Percentiles rank a stretch among this genome's conserved stretches.
Evolutionary conservation across 2,888 invertebrate species (phyloP).

Genomic region (Lamproptera curius): DNA sequence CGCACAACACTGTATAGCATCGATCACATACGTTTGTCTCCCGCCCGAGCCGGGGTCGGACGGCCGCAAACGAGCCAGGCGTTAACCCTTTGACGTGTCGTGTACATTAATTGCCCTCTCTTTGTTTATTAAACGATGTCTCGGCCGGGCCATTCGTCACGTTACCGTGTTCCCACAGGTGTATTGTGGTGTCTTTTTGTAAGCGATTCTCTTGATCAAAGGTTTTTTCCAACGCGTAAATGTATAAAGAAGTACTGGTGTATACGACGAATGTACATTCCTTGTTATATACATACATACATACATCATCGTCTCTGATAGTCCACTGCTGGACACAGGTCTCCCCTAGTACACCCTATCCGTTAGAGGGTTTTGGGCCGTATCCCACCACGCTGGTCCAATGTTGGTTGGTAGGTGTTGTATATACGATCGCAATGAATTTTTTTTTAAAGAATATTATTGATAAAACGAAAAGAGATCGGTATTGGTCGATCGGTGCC

Average conservation of each 20-base stretch:
- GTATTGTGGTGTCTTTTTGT: conserved; percentile 36
- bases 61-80: conserved; percentile 31
- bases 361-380: too few species aligned
- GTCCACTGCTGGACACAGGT: too few species aligned
- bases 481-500: too few species aligned
- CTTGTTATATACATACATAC: too few species aligned
- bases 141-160: conserved; percentile 52
- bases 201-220: not conserved
- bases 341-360: too few species aligned
- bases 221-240: not conserved
- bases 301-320: too few species aligned
- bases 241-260: not conserved
- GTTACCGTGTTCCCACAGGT: conserved; percentile 48
- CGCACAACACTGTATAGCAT: too few species aligned
- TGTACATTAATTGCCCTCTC: conserved; percentile 58
- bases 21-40: not conserved
- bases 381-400: too few species aligned
- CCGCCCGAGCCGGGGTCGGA: conserved; percentile 12
- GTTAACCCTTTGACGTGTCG: conserved; percentile 76
- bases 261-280: too few species aligned
- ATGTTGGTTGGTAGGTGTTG: too few species aligned
- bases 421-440: not conserved
- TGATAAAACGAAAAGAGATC: too few species aligned
- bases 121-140: conserved; percentile 65
- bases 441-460: not conserved